A percentile compares a stretch with the other conserved stretches of the same genome.
Conservation (phyloP, 2,113 vertebrate species). For the Nycticebus coucang region DNA sequence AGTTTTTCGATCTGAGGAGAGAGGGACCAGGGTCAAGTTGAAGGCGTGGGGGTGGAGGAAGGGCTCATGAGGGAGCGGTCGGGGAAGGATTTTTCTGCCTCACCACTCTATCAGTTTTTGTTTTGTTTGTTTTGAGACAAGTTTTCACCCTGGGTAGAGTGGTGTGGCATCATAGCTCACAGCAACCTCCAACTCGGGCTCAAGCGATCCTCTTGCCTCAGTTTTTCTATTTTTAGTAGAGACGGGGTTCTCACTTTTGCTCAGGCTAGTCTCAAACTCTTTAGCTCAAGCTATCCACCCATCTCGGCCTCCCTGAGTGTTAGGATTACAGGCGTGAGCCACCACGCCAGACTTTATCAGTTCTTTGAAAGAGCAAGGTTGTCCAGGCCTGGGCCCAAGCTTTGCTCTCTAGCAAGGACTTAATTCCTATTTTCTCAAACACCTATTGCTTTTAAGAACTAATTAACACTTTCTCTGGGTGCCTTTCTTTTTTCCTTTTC, state of each 20-base stretch:
- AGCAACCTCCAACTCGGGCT: no score
- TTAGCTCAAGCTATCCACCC: no score
- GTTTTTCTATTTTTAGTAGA: no score
- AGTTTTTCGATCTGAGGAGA: conserved; percentile 91
- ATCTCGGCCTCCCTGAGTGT: no score
- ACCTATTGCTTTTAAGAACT: neutral
- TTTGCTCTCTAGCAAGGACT: neutral
- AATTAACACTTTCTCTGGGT: neutral
- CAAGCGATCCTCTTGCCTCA: no score
- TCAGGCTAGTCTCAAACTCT: no score
- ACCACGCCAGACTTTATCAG: neutral
- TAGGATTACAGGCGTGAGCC: neutral
- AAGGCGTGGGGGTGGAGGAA: accelerated
- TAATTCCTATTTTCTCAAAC: neutral
- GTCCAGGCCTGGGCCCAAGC: neutral
- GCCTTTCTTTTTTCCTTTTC: neutral
- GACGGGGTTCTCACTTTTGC: no score
- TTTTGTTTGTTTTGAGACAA: no score
- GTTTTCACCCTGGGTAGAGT: no score
- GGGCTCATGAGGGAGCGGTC: neutral
- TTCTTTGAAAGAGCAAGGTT: neutral
- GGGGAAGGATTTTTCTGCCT: neutral
- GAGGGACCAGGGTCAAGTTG: neutral
- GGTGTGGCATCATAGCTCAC: no score
- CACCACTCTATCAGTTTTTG: neutral